Percentiles rank a stretch among this genome's conserved stretches.
These are phyloP conservation scores for Noctua pronuba DNA, from an alignment of 2,888 invertebrate species.

Conservation along the genomic window DNA sequence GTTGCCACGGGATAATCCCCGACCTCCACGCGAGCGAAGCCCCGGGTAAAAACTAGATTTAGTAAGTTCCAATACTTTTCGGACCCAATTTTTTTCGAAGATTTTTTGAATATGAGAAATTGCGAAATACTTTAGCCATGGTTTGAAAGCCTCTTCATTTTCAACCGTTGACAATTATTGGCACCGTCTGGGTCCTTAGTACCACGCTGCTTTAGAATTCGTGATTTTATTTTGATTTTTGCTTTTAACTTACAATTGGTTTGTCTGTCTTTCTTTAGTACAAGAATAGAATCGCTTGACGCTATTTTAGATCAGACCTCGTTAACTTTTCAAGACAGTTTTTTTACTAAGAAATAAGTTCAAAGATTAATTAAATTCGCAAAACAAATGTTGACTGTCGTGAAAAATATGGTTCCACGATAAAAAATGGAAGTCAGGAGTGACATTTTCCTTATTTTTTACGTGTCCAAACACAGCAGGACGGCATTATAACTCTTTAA, in stretches of 20 bases:
- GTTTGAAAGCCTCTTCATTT: slow-evolving; percentile 1
- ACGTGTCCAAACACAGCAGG: not conserved
- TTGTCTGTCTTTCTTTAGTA: not conserved
- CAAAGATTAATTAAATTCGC: not conserved
- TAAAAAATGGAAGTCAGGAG: not conserved
- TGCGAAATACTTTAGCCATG: not conserved
- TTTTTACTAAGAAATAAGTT: too few relatives aligned
- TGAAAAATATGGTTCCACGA: not conserved
- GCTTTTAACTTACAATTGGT: not conserved
- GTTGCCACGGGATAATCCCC: not conserved
- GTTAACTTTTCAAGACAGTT: not conserved
- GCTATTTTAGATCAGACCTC: not conserved
- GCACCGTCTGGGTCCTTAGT: not conserved
- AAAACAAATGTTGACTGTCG: not conserved
- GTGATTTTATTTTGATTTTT: not conserved
- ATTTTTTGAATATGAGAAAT: not conserved
- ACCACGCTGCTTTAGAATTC: slow-evolving; percentile 11
- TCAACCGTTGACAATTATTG: too few relatives aligned
- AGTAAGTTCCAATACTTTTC: not conserved
- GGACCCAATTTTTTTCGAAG: not conserved
- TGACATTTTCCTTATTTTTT: not conserved
- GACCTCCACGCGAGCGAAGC: not conserved
- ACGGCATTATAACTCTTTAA: not conserved
- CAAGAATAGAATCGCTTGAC: not conserved
- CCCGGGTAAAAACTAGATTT: not conserved